Conservation (phyloP, 2,888 invertebrate genomes). For the Mactromeris polynyma region DNA sequence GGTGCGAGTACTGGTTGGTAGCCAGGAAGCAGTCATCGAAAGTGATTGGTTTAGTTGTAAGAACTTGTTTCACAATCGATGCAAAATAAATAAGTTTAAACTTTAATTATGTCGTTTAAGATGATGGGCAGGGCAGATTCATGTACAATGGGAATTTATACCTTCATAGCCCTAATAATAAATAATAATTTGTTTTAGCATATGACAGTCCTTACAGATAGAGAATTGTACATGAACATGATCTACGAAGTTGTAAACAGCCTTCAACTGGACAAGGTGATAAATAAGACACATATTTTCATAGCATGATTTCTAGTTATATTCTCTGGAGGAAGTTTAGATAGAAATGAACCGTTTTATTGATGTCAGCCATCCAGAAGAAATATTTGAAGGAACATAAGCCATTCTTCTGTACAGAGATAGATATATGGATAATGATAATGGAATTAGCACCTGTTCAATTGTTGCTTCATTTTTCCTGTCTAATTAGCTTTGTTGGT, state of each 20-base stretch:
- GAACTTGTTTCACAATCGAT: no score
- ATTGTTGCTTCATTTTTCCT: not conserved
- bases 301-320: not conserved
- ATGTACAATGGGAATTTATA: no score
- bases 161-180: no score
- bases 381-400: not conserved
- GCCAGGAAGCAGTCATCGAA: no score
- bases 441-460: not conserved
- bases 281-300: not conserved
- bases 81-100: no score
- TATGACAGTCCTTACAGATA: not conserved
- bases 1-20: no score
- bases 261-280: not conserved
- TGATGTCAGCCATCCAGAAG: not conserved
- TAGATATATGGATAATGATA: not conserved
- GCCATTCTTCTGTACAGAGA: not conserved
- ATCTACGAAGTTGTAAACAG: not conserved
- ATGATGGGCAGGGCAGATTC: no score
- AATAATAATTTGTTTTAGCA: no score
- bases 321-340: not conserved
- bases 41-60: no score
- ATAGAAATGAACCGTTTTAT: constrained; percentile 4
- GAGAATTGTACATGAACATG: not conserved
- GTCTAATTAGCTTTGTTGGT: not conserved
- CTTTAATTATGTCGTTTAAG: no score